Base-by-base conservation (phyloP, 2,888 invertebrate species). In the Drosophila austrosaltans region DNA sequence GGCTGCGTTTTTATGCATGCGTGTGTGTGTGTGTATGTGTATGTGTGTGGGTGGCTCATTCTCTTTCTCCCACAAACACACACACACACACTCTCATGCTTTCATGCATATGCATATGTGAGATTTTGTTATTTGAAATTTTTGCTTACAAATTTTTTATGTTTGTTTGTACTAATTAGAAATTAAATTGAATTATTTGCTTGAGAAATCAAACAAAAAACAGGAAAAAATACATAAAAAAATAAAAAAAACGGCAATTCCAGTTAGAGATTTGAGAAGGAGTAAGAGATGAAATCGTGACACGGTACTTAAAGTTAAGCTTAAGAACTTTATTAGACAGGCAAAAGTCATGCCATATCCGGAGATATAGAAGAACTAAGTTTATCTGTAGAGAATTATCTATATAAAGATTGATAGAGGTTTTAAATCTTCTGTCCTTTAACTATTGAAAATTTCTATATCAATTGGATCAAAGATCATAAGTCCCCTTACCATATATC, bases 141-240 rank as follows among this genome's bases (percentile, higher is more conserved):
- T 75, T 73, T 71, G 68, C 63, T 67, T 68, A 71, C 48, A 48
- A 48, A 25, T 48, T 69, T 69, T 74, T 83, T 73, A 69, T 75
- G 72, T 68, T 54, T 73, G 78, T 69, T 70, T 66, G 69, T 81
- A 76, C 82, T 79, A 81, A 81, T 81, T 85, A 85, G 82, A 89
- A 87, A 84, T 79, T 79, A 79, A 89, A 89, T 89, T 89, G 78
- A 89, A 85, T 85, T 85, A 85, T 84, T 89, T 89, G 84, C 89
- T 66, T 85, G 84, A 85, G 85, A 85, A 84, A 85, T 89, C 84
- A 77, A 69, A 66, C 76, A 78, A 69, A 74, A 78, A 71, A 48
- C 58, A 62, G 53, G 57, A 63, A 68, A 68, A 64, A 58, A 58
- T 25, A 53, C 32, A 53, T 62, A 57, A 8, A 36, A 32, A 32